These are phyloP conservation scores for Drosophila sechellia DNA, from an alignment of 1,140 invertebrate species.

Conservation along the genomic window DNA sequence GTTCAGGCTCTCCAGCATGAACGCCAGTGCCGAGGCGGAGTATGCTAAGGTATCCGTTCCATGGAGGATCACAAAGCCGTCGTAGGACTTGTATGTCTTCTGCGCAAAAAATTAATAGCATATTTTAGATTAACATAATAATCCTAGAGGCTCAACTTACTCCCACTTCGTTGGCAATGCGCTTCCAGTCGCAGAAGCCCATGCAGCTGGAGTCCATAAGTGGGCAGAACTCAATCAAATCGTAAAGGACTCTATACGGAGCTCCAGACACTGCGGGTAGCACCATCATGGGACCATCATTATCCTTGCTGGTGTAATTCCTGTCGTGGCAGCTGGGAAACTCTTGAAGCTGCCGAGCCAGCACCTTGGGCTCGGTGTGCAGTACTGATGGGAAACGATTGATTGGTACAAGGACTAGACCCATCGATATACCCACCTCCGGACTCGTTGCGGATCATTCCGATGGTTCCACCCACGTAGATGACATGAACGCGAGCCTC, in stretches of 20 bases:
- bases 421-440: constrained; percentile 86
- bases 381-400: constrained; percentile 85
- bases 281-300: constrained; percentile 86
- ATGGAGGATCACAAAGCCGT: constrained; percentile 98
- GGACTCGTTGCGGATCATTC: constrained; percentile 91
- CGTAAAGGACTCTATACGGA: constrained; percentile 88
- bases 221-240: constrained; percentile 93
- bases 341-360: constrained; percentile 86
- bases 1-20: constrained; percentile 97
- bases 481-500: constrained; percentile 89
- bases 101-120: constrained; percentile 75
- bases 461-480: constrained; percentile 95
- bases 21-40: constrained; percentile 96
- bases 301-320: constrained; percentile 85
- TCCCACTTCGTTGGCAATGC: constrained; percentile 94
- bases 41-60: constrained; percentile 98
- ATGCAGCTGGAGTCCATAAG: constrained; percentile 97
- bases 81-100: constrained; percentile 91
- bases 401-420: neutral
- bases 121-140: neutral
- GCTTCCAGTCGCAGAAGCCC: constrained; percentile 94
- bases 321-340: constrained; percentile 91
- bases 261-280: constrained; percentile 86
- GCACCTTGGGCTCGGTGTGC: constrained; percentile 86
- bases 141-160: constrained; percentile 85